Conservation (phyloP, 92 coral and sea anemone species). For the Epizoanthus fatuus region DNA sequence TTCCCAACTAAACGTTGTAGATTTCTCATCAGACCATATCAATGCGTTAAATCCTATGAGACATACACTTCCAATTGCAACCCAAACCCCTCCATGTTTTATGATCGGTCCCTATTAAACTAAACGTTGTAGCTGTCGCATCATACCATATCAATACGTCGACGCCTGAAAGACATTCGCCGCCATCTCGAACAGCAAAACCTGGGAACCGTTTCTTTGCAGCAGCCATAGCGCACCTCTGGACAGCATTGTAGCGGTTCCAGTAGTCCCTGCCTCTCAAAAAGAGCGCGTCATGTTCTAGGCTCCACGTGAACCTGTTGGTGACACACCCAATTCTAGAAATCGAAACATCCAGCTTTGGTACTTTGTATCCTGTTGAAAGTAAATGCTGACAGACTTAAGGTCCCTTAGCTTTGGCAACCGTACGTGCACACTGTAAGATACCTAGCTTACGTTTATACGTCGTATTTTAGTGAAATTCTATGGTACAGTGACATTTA, state of each 20-base stretch:
- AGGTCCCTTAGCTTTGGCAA: background rate
- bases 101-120: no score
- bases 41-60: no score
- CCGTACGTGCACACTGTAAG: no score
- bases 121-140: background rate
- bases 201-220: background rate
- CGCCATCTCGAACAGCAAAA: slow-evolving; percentile 13
- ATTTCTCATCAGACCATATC: no score
- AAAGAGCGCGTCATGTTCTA: slow-evolving; percentile 5
- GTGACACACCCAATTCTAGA: background rate
- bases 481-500: no score
- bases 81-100: no score
- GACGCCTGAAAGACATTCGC: slow-evolving; percentile 4
- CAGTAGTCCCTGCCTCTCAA: background rate
- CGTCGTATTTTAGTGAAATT: no score
- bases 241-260: background rate
- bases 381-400: background rate
- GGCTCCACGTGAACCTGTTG: background rate
- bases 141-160: background rate
- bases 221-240: background rate
- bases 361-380: slow-evolving; percentile 14
- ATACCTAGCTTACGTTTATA: no score
- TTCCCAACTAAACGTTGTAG: no score
- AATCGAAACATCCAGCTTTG: background rate
- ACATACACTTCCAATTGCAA: no score